Percentiles rank a stretch among this genome's conserved stretches.
phyloP scores from a whole-genome alignment of 2,113 vertebrate species.

The Herpailurus yagouaroundi region DNA sequence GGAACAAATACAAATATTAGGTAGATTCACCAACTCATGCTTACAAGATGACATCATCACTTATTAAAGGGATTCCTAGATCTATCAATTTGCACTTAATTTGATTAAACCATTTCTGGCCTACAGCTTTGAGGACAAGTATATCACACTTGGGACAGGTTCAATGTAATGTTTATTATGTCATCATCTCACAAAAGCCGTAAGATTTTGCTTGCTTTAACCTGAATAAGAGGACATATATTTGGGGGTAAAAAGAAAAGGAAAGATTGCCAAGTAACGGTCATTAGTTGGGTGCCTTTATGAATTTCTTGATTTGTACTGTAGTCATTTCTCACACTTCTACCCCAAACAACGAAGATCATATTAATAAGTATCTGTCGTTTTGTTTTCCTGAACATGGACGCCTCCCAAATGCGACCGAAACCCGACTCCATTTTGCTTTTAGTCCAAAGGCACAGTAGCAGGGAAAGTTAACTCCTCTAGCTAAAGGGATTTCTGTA shows the following conservation, averaged over 20 bases:
- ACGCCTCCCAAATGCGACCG: neutral
- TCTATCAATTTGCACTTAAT: neutral
- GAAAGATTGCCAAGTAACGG: neutral
- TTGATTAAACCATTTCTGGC: neutral
- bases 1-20: slow-evolving; percentile 3
- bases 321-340: neutral
- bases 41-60: neutral
- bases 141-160: neutral
- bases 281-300: neutral
- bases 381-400: neutral
- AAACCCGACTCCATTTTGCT: neutral
- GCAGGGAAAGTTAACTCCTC: neutral
- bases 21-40: neutral
- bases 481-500: neutral
- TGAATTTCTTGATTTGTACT: neutral
- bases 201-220: neutral
- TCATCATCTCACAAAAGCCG: neutral
- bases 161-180: neutral
- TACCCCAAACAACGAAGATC: neutral
- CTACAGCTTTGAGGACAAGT: neutral
- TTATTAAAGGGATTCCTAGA: neutral
- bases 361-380: neutral
- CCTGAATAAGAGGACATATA: neutral
- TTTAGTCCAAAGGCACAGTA: neutral
- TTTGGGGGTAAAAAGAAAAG: neutral